phyloP scores from a whole-genome alignment of 2,113 vertebrate genomes.

The Entelurus aequoreus region DNA sequence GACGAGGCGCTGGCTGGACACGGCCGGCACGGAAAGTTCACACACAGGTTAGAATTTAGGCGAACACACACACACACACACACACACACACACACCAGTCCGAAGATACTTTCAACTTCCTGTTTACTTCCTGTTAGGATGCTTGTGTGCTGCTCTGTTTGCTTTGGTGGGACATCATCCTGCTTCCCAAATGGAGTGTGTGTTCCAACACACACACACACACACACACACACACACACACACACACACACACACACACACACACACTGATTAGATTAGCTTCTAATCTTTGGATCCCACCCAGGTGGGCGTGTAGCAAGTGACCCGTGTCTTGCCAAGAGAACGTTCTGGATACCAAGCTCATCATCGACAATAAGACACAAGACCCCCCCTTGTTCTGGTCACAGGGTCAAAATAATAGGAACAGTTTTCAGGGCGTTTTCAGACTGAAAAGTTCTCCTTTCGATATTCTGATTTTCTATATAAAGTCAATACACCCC shows the following conservation, averaged over 20 bases:
- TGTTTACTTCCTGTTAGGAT: slow-evolving; percentile 1
- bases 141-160: slow-evolving; percentile 10
- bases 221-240: slow-evolving; percentile 22
- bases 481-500: too few relatives aligned
- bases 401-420: too few relatives aligned
- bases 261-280: slow-evolving; percentile 32
- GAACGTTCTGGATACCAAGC: background rate
- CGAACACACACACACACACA: too few relatives aligned
- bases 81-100: background rate
- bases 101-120: background rate
- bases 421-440: too few relatives aligned
- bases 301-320: slow-evolving; percentile 37
- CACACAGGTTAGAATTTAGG: background rate
- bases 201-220: slow-evolving; percentile 37
- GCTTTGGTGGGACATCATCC: slow-evolving; percentile 14
- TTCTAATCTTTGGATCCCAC: slow-evolving; percentile 17
- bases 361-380: slow-evolving; percentile 6
- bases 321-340: slow-evolving; percentile 15
- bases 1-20: slow-evolving; percentile 21
- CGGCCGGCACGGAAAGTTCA: background rate
- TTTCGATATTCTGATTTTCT: too few relatives aligned
- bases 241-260: background rate
- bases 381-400: too few relatives aligned
- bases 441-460: too few relatives aligned
- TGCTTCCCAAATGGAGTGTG: slow-evolving; percentile 15